Evolutionary conservation across 2,888 invertebrate genomes (phyloP).

Genomic region (Thalpophila matura): DNA sequence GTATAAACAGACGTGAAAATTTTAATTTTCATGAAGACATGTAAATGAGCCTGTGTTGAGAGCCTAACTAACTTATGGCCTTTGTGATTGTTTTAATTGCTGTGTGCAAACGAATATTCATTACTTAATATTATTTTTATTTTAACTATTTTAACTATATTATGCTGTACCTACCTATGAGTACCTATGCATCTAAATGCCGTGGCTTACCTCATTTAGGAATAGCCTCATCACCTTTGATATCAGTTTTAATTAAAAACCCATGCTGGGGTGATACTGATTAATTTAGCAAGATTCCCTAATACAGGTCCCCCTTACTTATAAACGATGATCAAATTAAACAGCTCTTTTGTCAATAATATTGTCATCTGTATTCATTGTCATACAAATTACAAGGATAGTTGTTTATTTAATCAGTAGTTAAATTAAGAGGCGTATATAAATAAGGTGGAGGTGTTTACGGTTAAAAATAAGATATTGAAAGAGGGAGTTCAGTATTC

Average conservation of each 20-base stretch:
- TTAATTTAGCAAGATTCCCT: no score
- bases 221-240: neutral
- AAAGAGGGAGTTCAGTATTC: no score
- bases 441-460: no score
- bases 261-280: no score
- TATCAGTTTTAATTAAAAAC: slow-evolving; percentile 6
- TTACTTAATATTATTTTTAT: slow-evolving; percentile 22
- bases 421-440: no score
- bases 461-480: no score
- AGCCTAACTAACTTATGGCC: neutral
- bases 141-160: slow-evolving; percentile 32
- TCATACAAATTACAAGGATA: no score
- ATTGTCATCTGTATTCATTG: no score
- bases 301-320: no score
- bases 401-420: no score
- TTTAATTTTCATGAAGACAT: neutral
- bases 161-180: neutral
- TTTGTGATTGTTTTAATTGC: neutral
- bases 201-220: neutral
- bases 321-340: no score
- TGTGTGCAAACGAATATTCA: neutral
- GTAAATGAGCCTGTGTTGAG: neutral
- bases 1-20: neutral
- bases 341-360: no score
- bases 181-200: slow-evolving; percentile 4